phyloP scores from a whole-genome alignment of 1,140 invertebrate genomes.

The Lerema accius region DNA sequence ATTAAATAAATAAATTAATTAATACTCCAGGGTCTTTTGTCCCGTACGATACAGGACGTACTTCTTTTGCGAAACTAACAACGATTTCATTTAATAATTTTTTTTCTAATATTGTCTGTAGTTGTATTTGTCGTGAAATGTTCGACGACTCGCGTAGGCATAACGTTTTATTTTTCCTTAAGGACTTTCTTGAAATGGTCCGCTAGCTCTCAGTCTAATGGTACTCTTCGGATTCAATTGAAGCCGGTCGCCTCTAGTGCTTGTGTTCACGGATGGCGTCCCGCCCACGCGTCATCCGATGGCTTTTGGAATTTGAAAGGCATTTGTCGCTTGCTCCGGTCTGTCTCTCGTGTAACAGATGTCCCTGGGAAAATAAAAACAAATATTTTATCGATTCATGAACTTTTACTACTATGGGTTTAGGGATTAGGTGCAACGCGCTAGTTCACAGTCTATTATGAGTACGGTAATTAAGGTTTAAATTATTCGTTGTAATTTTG shows the following conservation, averaged over 20 bases:
- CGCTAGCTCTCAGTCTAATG: neutral
- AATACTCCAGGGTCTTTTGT: too few species aligned
- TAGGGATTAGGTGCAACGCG: neutral
- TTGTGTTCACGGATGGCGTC: slow-evolving; percentile 55
- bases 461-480: too few species aligned
- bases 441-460: neutral
- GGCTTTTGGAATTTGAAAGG: slow-evolving; percentile 78
- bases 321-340: slow-evolving; percentile 68
- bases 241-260: slow-evolving; percentile 61
- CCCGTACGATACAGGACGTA: too few species aligned
- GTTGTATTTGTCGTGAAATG: too few species aligned
- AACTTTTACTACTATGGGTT: slow-evolving; percentile 36
- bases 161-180: too few species aligned
- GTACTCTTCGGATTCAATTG: slow-evolving; percentile 60
- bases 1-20: too few species aligned
- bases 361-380: slow-evolving; percentile 57
- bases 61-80: too few species aligned
- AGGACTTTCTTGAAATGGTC: neutral
- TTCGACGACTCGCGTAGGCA: too few species aligned
- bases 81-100: too few species aligned
- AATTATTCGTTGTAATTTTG: too few species aligned
- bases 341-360: slow-evolving; percentile 60
- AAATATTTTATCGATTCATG: slow-evolving; percentile 64
- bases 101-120: too few species aligned
- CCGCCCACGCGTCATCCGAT: slow-evolving; percentile 60